These are phyloP conservation scores for Drosophila buzzatii DNA, from an alignment of 2,888 invertebrate species.

Conservation along the genomic window DNA sequence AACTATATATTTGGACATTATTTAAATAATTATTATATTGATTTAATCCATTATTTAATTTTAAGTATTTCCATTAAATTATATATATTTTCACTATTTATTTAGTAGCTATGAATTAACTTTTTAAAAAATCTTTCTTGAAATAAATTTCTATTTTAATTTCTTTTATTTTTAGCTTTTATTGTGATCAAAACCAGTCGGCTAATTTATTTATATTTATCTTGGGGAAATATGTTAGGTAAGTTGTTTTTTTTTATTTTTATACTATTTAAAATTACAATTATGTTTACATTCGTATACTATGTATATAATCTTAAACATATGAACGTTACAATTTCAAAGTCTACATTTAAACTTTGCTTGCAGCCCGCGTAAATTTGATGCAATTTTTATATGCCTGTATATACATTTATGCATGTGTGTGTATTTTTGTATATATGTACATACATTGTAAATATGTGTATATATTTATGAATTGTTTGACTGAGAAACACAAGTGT, in stretches of 20 bases:
- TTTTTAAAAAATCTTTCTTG: too few relatives aligned
- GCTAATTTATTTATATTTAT: neutral
- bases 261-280: neutral
- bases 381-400: constrained; percentile 4
- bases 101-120: too few relatives aligned
- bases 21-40: neutral
- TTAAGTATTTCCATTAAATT: neutral
- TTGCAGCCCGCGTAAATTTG: constrained; percentile 5
- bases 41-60: neutral
- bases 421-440: too few relatives aligned
- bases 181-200: neutral
- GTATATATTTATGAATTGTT: constrained; percentile 30
- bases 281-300: too few relatives aligned
- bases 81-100: neutral
- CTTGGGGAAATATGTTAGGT: neutral
- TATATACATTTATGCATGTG: constrained; percentile 9
- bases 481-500: constrained; percentile 36
- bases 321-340: too few relatives aligned
- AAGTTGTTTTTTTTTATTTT: neutral
- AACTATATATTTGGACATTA: too few relatives aligned
- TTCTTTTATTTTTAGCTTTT: constrained; percentile 13
- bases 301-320: too few relatives aligned
- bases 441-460: constrained; percentile 1
- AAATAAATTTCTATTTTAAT: neutral
- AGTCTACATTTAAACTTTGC: neutral